Conservation (phyloP, 2,113 vertebrate species). For the Centropus unirufus region DNA sequence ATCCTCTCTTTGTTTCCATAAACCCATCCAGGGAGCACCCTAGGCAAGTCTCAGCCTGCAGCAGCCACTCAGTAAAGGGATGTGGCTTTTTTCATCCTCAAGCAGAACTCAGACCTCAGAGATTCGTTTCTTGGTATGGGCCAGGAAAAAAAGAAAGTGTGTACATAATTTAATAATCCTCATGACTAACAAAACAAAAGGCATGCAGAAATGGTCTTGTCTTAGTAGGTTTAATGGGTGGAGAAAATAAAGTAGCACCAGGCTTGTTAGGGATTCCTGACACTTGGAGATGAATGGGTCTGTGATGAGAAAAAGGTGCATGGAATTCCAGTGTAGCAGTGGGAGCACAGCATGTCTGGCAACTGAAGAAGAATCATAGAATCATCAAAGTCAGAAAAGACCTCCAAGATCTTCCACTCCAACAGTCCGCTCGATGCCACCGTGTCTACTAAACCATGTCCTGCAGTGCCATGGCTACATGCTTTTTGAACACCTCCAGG, state of each 20-base stretch:
- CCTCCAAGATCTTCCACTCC: too few relatives aligned
- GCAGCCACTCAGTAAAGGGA: not conserved
- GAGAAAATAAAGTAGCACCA: not conserved
- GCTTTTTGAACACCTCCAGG: too few relatives aligned
- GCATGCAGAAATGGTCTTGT: not conserved
- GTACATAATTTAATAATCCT: not conserved
- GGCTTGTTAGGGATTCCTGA: not conserved
- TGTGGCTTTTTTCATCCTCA: not conserved
- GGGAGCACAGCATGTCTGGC: not conserved
- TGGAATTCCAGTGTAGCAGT: not conserved
- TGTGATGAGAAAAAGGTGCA: not conserved
- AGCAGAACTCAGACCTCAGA: rapidly evolving
- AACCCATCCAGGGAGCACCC: not conserved
- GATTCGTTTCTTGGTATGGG: not conserved
- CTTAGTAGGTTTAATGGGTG: not conserved
- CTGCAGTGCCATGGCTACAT: too few relatives aligned
- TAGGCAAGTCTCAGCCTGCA: not conserved
- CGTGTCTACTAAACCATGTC: too few relatives aligned
- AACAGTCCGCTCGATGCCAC: too few relatives aligned
- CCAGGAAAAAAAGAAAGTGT: too few relatives aligned
- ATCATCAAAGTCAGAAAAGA: too few relatives aligned
- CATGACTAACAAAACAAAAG: not conserved
- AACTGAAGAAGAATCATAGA: too few relatives aligned
- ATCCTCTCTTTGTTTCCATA: rapidly evolving
- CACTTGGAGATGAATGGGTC: not conserved